Evolutionary conservation across 2,797 vertebrate genomes (phyloP).

Genomic region (Falco cherrug): DNA sequence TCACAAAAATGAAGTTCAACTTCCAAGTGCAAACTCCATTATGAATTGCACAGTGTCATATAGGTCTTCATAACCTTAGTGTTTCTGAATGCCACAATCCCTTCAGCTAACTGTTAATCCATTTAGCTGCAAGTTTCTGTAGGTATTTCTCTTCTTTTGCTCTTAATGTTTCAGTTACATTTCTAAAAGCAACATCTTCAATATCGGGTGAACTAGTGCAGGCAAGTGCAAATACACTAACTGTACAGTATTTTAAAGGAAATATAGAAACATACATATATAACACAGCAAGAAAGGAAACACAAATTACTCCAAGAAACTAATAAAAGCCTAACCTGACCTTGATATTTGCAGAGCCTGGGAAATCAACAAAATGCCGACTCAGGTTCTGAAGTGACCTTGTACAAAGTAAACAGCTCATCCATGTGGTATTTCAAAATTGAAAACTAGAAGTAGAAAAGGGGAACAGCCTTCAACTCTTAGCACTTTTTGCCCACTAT

Average conservation of each 20-base stretch:
- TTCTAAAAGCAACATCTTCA: neutral
- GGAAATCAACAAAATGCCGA: constrained; percentile 54
- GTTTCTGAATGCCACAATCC: neutral
- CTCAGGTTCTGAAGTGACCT: constrained; percentile 62
- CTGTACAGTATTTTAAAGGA: neutral
- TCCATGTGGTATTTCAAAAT: constrained; percentile 46
- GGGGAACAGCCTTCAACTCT: constrained; percentile 42
- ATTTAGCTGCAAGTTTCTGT: neutral
- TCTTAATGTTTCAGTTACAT: neutral
- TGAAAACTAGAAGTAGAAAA: constrained; percentile 65
- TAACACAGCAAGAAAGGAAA: constrained; percentile 1
- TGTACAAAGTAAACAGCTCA: constrained; percentile 56
- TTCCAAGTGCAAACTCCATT: neutral
- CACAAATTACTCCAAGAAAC: constrained; percentile 12
- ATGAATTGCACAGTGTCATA: neutral
- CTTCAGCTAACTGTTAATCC: neutral
- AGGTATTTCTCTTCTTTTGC: neutral
- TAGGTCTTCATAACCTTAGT: neutral
- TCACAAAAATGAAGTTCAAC: neutral
- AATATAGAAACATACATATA: neutral
- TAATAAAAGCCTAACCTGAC: constrained; percentile 33
- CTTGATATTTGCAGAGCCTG: constrained; percentile 58
- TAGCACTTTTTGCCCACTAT: constrained; percentile 33
- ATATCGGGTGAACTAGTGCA: neutral
- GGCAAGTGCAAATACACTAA: neutral